phyloP scores from a whole-genome alignment of 2,888 invertebrate genomes.

The Cryptocheilus praepositus region DNA sequence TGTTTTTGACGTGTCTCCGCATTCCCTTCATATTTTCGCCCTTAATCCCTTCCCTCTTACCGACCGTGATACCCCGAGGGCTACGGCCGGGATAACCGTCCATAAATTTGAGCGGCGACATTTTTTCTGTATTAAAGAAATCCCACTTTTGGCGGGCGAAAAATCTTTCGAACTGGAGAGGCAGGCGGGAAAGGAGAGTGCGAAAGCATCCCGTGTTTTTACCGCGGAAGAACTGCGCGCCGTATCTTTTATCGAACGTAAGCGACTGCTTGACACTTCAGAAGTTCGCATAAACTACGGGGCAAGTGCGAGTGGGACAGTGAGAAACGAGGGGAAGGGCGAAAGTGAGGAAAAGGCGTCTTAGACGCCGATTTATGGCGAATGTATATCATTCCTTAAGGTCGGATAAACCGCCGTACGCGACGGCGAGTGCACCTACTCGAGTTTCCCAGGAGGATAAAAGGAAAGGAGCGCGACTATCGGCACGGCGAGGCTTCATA shows the following conservation, averaged over 20 bases:
- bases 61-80: conserved; percentile 1
- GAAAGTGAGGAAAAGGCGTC: conserved; percentile 16
- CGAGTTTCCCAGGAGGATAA: conserved; percentile 20
- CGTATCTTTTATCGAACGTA: conserved; percentile 1
- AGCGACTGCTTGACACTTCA: too few relatives aligned
- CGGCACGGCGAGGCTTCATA: too few relatives aligned
- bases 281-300: too few relatives aligned
- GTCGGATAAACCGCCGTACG: conserved; percentile 47
- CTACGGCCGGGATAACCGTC: not conserved
- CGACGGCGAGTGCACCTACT: conserved; percentile 25
- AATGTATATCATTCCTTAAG: conserved; percentile 49
- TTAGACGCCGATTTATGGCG: conserved; percentile 49
- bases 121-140: conserved; percentile 27
- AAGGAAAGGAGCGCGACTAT: not conserved
- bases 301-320: too few relatives aligned
- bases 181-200: not conserved
- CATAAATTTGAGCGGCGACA: conserved; percentile 24
- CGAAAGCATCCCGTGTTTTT: not conserved
- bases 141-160: conserved; percentile 9
- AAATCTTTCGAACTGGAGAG: conserved; percentile 11
- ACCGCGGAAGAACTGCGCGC: conserved; percentile 10
- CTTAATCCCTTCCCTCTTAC: conserved; percentile 10
- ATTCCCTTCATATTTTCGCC: conserved; percentile 4
- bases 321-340: conserved; percentile 1
- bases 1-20: conserved; percentile 11